Evolutionary conservation across 2,797 vertebrate species (phyloP), one percentile per base, ranked within the genome.

Genomic region (Pantherophis vulpinus): DNA sequence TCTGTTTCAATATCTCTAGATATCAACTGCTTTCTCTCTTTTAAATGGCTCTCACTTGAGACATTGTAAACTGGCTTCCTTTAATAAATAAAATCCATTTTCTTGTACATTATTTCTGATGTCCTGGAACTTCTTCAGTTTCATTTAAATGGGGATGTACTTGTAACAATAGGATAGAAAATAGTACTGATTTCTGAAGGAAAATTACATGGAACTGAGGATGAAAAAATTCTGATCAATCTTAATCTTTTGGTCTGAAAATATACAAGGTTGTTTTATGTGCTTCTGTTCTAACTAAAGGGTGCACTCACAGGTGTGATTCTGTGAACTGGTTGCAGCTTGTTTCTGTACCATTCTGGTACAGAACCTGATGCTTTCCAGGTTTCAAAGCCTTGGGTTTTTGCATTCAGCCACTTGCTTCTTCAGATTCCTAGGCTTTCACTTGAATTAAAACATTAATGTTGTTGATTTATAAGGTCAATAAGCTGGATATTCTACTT

Each of bases 391-490:
- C 94, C 92, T 91, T 94, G 91, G 55, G 47, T 87, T 92, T 83
- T 91, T 92, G 59, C 59, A 92, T 51, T 90, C 47, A 61, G 88
- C 58, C 88, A 66, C 56, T 93, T 93, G 93, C 92, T 96, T 95
- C 94, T 95, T 93, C 93, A 90, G 93, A 89, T 94, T 95, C 94
- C 94, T 79, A 54, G 66, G 93, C 94, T 63, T 96, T 92, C 95
- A 58, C 89, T 63, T 96, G 32, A 1, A 79, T 91, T 94, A 91
- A 93, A 95, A 96, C 93, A 56, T 56, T 56, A 94, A 92, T 95
- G 29, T 94, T 95, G 29, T 94, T 96, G 96, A 97, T 95, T 96
- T 94, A 94, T 89, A 61, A 91, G 86, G 90, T 92, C 87, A 42
- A 16, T 23, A 74, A 86, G 37, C 23, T 86, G 94, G 93, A 93